phyloP scores from a whole-genome alignment of 2,113 vertebrate genomes.

The Labeo rohita region DNA sequence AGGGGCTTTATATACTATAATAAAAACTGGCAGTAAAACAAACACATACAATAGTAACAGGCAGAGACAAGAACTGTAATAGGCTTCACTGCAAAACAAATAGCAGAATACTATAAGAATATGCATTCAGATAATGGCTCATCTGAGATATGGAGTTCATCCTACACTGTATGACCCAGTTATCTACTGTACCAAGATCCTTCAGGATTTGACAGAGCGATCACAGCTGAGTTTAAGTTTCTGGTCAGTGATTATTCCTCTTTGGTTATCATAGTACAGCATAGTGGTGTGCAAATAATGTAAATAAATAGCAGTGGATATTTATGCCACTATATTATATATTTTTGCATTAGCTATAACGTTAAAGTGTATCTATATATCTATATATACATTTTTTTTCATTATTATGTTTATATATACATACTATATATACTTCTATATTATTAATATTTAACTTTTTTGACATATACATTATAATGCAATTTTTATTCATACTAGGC shows the following conservation, averaged over 20 bases:
- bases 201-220: conserved; percentile 31
- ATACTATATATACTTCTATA: no score
- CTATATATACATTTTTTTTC: no score
- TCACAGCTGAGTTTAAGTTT: background rate
- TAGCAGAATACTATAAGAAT: conserved; percentile 1
- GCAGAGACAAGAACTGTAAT: background rate
- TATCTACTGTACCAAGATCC: conserved; percentile 25
- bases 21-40: conserved; percentile 21
- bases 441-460: no score
- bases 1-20: conserved; percentile 7
- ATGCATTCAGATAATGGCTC: conserved; percentile 9
- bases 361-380: no score
- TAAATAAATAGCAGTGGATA: background rate
- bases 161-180: conserved; percentile 24
- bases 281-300: background rate
- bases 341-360: background rate
- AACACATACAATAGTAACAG: conserved; percentile 2
- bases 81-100: background rate
- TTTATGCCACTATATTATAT: background rate
- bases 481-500: background rate
- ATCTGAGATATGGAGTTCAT: background rate
- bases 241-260: conserved; percentile 17
- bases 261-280: background rate
- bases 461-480: background rate
- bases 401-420: no score